These are phyloP conservation scores for Drosophila elegans DNA, from an alignment of 1,140 invertebrate genomes.

Conservation along the genomic window DNA sequence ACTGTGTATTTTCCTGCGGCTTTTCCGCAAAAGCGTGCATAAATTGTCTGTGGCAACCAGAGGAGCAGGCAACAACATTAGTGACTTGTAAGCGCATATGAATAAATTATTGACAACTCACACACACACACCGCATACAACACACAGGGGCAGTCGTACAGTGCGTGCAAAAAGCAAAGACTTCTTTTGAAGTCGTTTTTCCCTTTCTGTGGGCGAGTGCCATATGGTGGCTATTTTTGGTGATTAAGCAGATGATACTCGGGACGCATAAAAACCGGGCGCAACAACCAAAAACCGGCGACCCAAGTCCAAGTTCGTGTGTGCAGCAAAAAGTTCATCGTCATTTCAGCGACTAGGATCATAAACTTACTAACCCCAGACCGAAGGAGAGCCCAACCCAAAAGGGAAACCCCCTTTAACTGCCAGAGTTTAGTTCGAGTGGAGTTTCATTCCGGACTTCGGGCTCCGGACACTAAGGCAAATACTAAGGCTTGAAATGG, in stretches of 20 bases:
- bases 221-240: slow-evolving; percentile 83
- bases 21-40: slow-evolving; percentile 77
- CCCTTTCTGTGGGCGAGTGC: slow-evolving; percentile 41
- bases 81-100: slow-evolving; percentile 81
- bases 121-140: slow-evolving; percentile 36
- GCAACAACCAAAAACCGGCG: slow-evolving; percentile 48
- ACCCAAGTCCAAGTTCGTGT: slow-evolving; percentile 57
- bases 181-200: slow-evolving; percentile 58
- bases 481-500: slow-evolving; percentile 29
- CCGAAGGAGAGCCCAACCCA: slow-evolving; percentile 25
- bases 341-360: slow-evolving; percentile 76
- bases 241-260: slow-evolving; percentile 84
- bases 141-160: slow-evolving; percentile 27
- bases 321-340: slow-evolving; percentile 73
- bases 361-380: slow-evolving; percentile 78
- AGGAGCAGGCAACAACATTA: slow-evolving; percentile 63
- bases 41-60: slow-evolving; percentile 81
- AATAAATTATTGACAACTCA: slow-evolving; percentile 74
- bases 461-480: slow-evolving; percentile 7
- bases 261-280: slow-evolving; percentile 32
- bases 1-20: slow-evolving; percentile 55
- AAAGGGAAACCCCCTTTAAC: slow-evolving; percentile 22
- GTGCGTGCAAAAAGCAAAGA: slow-evolving; percentile 77
- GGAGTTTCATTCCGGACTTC: slow-evolving; percentile 22
- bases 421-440: slow-evolving; percentile 48